These are phyloP conservation scores for Lomographa bimaculata DNA, from an alignment of 2,888 invertebrate species.

Conservation along the genomic window DNA sequence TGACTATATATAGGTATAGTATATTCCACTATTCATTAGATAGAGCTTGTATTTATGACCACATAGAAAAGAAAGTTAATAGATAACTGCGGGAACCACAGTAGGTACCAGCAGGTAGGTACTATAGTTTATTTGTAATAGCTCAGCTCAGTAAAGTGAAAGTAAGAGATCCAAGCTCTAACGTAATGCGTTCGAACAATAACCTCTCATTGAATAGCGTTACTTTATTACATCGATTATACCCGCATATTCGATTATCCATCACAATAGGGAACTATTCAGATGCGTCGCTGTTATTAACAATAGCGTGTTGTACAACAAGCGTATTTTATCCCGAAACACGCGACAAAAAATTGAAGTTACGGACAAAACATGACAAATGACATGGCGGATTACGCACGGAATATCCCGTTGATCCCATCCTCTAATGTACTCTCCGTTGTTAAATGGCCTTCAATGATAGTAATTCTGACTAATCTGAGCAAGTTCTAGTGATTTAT, in stretches of 20 bases:
- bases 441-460: slow-evolving; percentile 52
- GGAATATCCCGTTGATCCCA: slow-evolving; percentile 46
- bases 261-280: slow-evolving; percentile 59
- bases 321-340: slow-evolving; percentile 58
- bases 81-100: slow-evolving; percentile 3
- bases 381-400: slow-evolving; percentile 59
- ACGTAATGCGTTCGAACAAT: slow-evolving; percentile 24
- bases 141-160: slow-evolving; percentile 6
- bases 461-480: slow-evolving; percentile 45
- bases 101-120: neutral
- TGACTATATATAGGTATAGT: too few species aligned
- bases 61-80: slow-evolving; percentile 2
- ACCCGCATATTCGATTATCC: slow-evolving; percentile 71
- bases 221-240: slow-evolving; percentile 59
- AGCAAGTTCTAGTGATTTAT: slow-evolving; percentile 48
- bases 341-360: slow-evolving; percentile 54
- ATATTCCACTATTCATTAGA: neutral
- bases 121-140: too few species aligned
- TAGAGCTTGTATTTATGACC: too few species aligned
- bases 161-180: slow-evolving; percentile 5
- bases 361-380: slow-evolving; percentile 63
- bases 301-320: slow-evolving; percentile 70
- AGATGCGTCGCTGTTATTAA: slow-evolving; percentile 52
- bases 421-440: slow-evolving; percentile 47
- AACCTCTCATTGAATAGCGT: slow-evolving; percentile 34